A percentile compares a stretch with the other conserved stretches of the same genome.
phyloP scores from a whole-genome alignment of 2,888 invertebrate genomes.

The Schizotus pectinicornis region DNA sequence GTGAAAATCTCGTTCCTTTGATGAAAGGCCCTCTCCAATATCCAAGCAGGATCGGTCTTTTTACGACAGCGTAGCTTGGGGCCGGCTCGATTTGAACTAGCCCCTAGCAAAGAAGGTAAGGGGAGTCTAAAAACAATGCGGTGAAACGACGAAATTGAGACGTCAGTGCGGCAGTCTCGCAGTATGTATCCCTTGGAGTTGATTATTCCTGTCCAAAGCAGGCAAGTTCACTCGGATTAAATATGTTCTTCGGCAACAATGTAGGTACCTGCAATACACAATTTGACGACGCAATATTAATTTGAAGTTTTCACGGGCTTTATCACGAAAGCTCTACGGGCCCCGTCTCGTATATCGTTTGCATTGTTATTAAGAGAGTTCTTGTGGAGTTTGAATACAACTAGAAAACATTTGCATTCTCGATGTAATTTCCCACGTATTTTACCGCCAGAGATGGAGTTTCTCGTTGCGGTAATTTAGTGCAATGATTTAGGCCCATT shows the following conservation, averaged over 20 bases:
- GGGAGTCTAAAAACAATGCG: constrained; percentile 36
- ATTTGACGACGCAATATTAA: not conserved
- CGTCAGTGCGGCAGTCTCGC: constrained; percentile 27
- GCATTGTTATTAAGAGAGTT: constrained; percentile 6
- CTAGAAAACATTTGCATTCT: constrained; percentile 19
- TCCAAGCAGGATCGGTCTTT: constrained; percentile 1
- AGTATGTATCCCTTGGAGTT: constrained; percentile 19
- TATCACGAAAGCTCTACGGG: too few species aligned
- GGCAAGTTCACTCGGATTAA: constrained; percentile 15
- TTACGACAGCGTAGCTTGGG: constrained; percentile 6
- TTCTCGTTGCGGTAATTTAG: not conserved
- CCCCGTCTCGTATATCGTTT: not conserved
- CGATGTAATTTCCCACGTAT: constrained; percentile 12
- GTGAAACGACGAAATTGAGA: constrained; percentile 35
- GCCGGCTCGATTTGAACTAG: constrained; percentile 9
- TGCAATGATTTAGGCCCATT: not conserved
- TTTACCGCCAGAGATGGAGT: not conserved
- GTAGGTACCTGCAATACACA: not conserved
- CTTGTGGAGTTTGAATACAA: not conserved
- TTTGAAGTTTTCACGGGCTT: not conserved
- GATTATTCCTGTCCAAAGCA: constrained; percentile 22
- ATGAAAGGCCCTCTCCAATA: too few species aligned
- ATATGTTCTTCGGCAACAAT: constrained; percentile 5
- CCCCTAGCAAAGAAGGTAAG: constrained; percentile 17
- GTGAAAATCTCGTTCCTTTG: too few species aligned